phyloP scores from a whole-genome alignment of 2,113 vertebrate species.

The Calidris pugnax region DNA sequence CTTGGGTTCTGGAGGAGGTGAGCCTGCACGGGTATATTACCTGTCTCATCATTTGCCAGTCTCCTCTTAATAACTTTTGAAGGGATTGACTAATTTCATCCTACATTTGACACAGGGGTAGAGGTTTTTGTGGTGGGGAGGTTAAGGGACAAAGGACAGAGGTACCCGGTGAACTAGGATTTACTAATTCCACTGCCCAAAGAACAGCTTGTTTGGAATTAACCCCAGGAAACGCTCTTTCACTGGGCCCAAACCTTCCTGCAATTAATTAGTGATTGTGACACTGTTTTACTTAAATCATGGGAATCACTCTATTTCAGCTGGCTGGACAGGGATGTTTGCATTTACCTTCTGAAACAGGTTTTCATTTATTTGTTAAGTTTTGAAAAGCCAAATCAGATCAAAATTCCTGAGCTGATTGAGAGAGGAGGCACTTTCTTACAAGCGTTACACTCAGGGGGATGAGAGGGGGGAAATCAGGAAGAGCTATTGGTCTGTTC shows the following conservation, averaged over 20 bases:
- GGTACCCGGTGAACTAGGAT: background rate
- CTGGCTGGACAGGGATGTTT: background rate
- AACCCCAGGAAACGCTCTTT: background rate
- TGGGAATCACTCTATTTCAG: background rate
- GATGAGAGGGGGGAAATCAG: background rate
- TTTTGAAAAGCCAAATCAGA: background rate
- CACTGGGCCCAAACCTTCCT: background rate
- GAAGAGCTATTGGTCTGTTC: background rate
- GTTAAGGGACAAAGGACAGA: conserved; percentile 25
- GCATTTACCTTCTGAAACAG: background rate
- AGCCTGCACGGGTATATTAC: background rate
- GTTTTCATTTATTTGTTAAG: background rate
- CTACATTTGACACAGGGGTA: background rate
- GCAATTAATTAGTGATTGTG: background rate
- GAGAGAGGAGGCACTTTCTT: background rate
- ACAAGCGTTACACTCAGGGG: background rate
- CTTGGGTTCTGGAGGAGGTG: background rate
- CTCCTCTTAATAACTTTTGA: background rate
- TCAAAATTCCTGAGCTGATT: background rate
- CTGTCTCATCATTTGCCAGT: background rate
- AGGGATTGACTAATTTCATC: conserved; percentile 17
- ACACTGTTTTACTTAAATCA: background rate
- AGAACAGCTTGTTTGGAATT: background rate
- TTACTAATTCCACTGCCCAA: background rate
- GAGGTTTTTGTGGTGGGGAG: conserved; percentile 20